These are phyloP conservation scores for Polyploca ridens DNA, from an alignment of 2,888 invertebrate genomes.

Conservation along the genomic window DNA sequence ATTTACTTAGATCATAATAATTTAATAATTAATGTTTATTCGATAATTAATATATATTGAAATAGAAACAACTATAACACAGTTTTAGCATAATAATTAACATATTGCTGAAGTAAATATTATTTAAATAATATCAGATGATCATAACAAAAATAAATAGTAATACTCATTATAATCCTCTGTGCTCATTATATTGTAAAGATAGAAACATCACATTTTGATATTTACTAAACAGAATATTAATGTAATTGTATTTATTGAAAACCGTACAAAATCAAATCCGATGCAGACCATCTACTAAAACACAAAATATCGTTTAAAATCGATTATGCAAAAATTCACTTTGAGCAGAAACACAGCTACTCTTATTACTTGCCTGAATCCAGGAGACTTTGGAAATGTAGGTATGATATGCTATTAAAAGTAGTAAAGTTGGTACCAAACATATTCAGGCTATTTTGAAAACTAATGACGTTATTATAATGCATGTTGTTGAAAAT, in stretches of 20 bases:
- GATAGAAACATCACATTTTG: too few species aligned
- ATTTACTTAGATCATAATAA: too few species aligned
- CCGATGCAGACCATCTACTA: background rate
- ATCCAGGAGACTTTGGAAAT: background rate
- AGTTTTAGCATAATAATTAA: too few species aligned
- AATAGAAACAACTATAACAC: too few species aligned
- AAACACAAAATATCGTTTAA: background rate
- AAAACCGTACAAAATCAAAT: background rate
- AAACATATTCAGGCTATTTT: background rate
- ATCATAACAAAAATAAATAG: background rate
- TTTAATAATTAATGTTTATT: too few species aligned
- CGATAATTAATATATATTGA: too few species aligned
- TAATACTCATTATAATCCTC: background rate
- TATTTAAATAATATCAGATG: too few species aligned
- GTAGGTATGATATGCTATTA: too few species aligned
- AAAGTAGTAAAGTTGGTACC: background rate
- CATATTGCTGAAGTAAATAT: too few species aligned
- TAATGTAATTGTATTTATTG: background rate
- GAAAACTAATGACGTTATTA: background rate
- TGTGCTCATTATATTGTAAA: too few species aligned
- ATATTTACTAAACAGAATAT: too few species aligned
- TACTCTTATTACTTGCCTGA: background rate
- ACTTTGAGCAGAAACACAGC: background rate
- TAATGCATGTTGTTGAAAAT: background rate
- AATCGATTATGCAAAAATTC: background rate